Percentiles rank a stretch among this genome's conserved stretches.
These are phyloP conservation scores for Hippoglossus stenolepis DNA, from an alignment of 2,113 vertebrate genomes.

Conservation along the genomic window DNA sequence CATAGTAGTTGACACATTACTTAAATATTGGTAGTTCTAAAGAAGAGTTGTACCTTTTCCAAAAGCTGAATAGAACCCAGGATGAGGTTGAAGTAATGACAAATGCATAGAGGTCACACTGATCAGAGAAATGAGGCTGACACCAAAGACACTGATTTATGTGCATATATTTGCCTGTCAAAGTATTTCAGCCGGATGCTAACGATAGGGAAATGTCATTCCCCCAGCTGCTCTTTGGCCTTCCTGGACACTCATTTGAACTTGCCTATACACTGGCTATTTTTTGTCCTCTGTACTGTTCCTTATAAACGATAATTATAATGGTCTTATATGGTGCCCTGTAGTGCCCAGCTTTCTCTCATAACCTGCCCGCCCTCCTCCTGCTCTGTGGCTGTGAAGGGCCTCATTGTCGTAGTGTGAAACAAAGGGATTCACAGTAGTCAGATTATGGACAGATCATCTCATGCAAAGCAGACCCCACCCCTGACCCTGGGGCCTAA, in stretches of 20 bases:
- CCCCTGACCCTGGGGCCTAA: conserved; percentile 37
- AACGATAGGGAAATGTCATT: conserved; percentile 63
- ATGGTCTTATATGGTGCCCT: conserved; percentile 8
- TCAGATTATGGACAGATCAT: conserved; percentile 49
- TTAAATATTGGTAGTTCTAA: not conserved
- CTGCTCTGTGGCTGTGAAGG: conserved; percentile 46
- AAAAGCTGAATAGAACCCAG: not conserved
- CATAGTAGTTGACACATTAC: not conserved
- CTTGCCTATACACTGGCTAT: not conserved
- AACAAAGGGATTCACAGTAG: conserved; percentile 66
- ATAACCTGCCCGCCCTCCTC: conserved; percentile 1
- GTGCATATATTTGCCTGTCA: conserved; percentile 77
- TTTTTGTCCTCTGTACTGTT: not conserved
- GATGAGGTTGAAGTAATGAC: not conserved
- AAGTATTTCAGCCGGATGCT: conserved; percentile 67
- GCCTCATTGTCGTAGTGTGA: conserved; percentile 57
- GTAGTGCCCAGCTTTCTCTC: conserved; percentile 25
- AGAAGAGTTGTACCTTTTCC: not conserved
- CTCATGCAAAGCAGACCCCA: conserved; percentile 68
- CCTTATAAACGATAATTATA: not conserved
- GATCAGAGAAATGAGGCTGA: not conserved
- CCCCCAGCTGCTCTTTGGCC: conserved; percentile 22
- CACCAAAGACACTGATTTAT: conserved; percentile 41
- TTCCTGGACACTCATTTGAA: conserved; percentile 17
- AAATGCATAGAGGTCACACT: not conserved